These are phyloP conservation scores for Andricus grossulariae DNA, from an alignment of 1,140 invertebrate species.

Conservation along the genomic window DNA sequence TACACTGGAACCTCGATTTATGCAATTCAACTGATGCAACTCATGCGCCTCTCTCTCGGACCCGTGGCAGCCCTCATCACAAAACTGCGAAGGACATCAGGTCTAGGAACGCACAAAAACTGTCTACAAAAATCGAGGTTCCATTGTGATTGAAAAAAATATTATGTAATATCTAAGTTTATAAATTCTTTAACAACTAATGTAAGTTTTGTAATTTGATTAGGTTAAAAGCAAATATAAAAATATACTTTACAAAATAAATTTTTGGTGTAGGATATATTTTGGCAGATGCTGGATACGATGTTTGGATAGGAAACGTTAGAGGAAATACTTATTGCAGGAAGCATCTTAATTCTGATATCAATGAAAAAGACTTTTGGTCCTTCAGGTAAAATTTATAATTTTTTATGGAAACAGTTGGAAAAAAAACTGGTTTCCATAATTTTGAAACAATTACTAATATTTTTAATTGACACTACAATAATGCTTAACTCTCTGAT, in stretches of 20 bases:
- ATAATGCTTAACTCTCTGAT: too few relatives aligned
- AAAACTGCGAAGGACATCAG: too few relatives aligned
- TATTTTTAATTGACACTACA: too few relatives aligned
- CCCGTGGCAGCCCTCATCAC: too few relatives aligned
- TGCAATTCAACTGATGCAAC: conserved; percentile 57
- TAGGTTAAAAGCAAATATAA: neutral
- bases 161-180: too few relatives aligned
- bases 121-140: neutral
- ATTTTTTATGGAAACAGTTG: too few relatives aligned
- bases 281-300: conserved; percentile 67
- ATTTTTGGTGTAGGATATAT: conserved; percentile 16
- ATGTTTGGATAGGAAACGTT: conserved; percentile 83
- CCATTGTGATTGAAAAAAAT: neutral
- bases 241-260: neutral
- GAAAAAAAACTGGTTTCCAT: too few relatives aligned
- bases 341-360: conserved; percentile 68
- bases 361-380: conserved; percentile 32
- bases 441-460: too few relatives aligned
- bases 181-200: too few relatives aligned
- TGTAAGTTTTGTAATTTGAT: neutral
- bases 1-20: too few relatives aligned
- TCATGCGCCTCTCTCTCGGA: conserved; percentile 13
- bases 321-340: conserved; percentile 81
- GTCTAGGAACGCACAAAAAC: too few relatives aligned
- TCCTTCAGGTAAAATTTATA: conserved; percentile 30